Base-by-base conservation (phyloP, 2,797 vertebrate genomes). In the Novumbra hubbsi region DNA sequence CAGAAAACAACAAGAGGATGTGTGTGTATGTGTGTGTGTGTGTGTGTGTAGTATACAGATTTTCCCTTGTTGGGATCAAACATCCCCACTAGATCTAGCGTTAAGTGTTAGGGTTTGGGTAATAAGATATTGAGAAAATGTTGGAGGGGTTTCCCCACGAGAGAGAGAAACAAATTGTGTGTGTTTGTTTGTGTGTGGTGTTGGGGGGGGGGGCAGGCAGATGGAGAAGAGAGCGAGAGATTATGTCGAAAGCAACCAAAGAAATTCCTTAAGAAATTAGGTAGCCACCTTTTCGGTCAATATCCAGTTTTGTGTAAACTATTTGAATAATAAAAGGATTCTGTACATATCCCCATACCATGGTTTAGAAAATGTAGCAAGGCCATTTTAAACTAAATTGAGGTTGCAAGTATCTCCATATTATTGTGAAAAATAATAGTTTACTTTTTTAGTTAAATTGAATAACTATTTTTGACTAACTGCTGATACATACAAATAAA, bases 401-500 rank as follows among this genome's bases (percentile, higher is more conserved):
- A 28, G 34, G 41, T 34, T 34, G 30, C 16, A 9, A 15, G 45
- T 60, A 24, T 21, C 21, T 73, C 24, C 77, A 73, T 3, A 9
- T 81, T 68, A 76, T 73, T 81, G 60, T 79, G 21, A 75, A 83
- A 74, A 70, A 78, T 72, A 72, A 75, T 70, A 30, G 68, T 30
- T 86, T 83, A 70, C 30, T 76, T 78, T 72, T 74, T 45, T 80
- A 50, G 66, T 76, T 84, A 71, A 84, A 75, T 83, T 73, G 32
- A 74, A 65, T 55, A 62, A 32, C 21, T 77, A 0, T 68, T 80
- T 78, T 74, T 71, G 68, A 28, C 76, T 76, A 49, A 76, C 38
- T 38, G 68, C 71, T 82, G 78, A 68, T 75, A 49, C 74, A 45
- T 45, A 80, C 80, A 57, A 91, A 90, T 90, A 91, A 91, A 88